Base-by-base conservation (phyloP, 1,140 invertebrate genomes). In the Sminthurides bifidus region DNA sequence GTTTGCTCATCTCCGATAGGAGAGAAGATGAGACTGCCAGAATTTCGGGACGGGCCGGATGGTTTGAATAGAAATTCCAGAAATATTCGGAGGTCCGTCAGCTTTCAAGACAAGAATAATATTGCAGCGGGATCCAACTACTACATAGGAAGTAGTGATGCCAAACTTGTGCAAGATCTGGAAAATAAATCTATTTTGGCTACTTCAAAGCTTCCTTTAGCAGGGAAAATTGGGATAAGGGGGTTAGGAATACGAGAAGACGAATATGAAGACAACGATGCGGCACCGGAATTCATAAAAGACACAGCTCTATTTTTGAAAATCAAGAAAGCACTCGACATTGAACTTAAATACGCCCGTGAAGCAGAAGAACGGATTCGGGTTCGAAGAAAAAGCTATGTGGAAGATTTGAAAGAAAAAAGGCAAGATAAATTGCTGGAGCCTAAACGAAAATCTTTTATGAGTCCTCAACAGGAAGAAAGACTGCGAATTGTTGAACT, bases 241-340 rank as follows among this genome's bases (percentile, higher is more conserved):
- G 48, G 49, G 4, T 51, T 37, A n/a, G 54, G 54, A 17, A 44
- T 41, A 43, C 19, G 35, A 5, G 54, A 56, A 21, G 54, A 56
- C 24, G 37, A 56, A 21, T 31, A 56, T 17, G 38, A 56, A 15
- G 48, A 31, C 21, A 24, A 57, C 24, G 30, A 24, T 26, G n/a
- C 2, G 5, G 31, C 33, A 23, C 17, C 2, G 5, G 6, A 3
- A 17, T 52, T 52, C 40, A 14, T 24, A 21, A 3, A 52, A 37
- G 21, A 23, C 12, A 27, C 5, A n/a, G 12, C 4, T 14, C 4
- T 52, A 12, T 38, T 23, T 40, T 3, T 10, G 12, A 52, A 21
- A 23, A 21, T 15, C 14, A 38, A 24, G 6, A 8, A 38, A 26
- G 6, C 33, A 3, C 4, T 4, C 10, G 30, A 4, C 4, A 15